Evolutionary conservation across 2,888 invertebrate species (phyloP).

Genomic region (Leucoma salicis): DNA sequence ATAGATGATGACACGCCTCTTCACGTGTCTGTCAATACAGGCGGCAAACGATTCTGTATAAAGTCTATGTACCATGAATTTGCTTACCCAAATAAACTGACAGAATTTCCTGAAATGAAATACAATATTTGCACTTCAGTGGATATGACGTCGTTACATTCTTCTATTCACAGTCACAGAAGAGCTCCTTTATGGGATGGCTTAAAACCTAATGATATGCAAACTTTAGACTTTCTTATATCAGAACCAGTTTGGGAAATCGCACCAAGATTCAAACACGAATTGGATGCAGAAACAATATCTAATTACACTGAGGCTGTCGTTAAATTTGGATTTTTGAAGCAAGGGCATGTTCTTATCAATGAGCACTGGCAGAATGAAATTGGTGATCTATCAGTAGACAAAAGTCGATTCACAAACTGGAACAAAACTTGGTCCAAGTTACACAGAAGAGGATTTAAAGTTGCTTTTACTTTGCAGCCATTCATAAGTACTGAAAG

Average conservation of each 20-base stretch:
- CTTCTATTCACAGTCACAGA: slow-evolving; percentile 87
- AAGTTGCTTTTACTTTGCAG: slow-evolving; percentile 93
- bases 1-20: slow-evolving; percentile 90
- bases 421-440: slow-evolving; percentile 90
- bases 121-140: slow-evolving; percentile 92
- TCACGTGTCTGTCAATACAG: slow-evolving; percentile 87
- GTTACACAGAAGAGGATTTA: slow-evolving; percentile 91
- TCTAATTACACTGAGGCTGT: slow-evolving; percentile 93
- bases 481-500: slow-evolving; percentile 95
- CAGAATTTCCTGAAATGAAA: slow-evolving; percentile 87
- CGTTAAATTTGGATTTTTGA: slow-evolving; percentile 88
- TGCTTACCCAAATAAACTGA: slow-evolving; percentile 87
- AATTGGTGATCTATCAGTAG: slow-evolving; percentile 93
- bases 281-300: slow-evolving; percentile 86
- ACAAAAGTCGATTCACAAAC: slow-evolving; percentile 88
- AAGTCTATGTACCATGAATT: slow-evolving; percentile 91
- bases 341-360: slow-evolving; percentile 89
- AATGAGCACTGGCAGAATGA: slow-evolving; percentile 93
- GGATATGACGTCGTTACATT: slow-evolving; percentile 90
- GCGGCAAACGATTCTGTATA: slow-evolving; percentile 87
- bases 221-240: slow-evolving; percentile 87
- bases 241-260: slow-evolving; percentile 95
- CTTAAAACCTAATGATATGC: slow-evolving; percentile 88
- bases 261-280: slow-evolving; percentile 85
- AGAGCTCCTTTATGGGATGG: slow-evolving; percentile 89